Conservation (phyloP, 2,113 vertebrate species). For the Brienomyrus longianalis region DNA sequence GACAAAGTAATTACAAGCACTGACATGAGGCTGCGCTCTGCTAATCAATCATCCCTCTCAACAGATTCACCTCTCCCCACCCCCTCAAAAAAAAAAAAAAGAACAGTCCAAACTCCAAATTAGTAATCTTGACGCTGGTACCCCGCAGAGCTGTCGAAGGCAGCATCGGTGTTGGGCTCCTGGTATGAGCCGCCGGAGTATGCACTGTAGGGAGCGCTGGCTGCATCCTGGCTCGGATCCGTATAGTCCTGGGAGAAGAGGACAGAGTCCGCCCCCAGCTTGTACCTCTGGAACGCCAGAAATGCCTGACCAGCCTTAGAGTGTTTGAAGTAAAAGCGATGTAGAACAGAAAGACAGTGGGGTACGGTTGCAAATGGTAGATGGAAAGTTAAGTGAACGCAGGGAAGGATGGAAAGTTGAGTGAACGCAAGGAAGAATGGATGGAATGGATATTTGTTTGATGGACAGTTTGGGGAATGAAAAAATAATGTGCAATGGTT, state of each 20-base stretch:
- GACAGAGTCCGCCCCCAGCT: constrained; percentile 86
- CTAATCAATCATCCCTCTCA: not conserved
- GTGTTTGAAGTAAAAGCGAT: not conserved
- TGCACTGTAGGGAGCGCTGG: constrained; percentile 73
- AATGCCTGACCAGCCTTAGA: constrained; percentile 80
- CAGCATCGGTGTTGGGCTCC: constrained; percentile 61
- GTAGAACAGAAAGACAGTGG: not conserved
- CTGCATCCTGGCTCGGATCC: constrained; percentile 88
- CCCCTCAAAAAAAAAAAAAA: not conserved
- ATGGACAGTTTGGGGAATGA: constrained; percentile 38
- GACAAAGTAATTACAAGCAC: constrained; percentile 35
- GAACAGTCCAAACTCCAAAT: constrained; percentile 7
- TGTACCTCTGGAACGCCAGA: constrained; percentile 86
- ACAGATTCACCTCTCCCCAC: not conserved
- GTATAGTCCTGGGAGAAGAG: constrained; percentile 97
- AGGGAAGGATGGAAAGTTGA: not conserved
- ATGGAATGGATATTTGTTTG: constrained; percentile 26
- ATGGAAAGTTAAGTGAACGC: not conserved
- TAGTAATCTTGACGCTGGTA: constrained; percentile 92
- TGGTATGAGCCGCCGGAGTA: constrained; percentile 72
- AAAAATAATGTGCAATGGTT: constrained; percentile 22
- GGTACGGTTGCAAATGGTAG: not conserved
- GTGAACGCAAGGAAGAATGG: not conserved
- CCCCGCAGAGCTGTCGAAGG: constrained; percentile 68
- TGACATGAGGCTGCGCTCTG: not conserved